Evolutionary conservation across 2,113 vertebrate species (phyloP), one percentile per base, ranked within the genome.

Genomic region (Arenaria interpres): DNA sequence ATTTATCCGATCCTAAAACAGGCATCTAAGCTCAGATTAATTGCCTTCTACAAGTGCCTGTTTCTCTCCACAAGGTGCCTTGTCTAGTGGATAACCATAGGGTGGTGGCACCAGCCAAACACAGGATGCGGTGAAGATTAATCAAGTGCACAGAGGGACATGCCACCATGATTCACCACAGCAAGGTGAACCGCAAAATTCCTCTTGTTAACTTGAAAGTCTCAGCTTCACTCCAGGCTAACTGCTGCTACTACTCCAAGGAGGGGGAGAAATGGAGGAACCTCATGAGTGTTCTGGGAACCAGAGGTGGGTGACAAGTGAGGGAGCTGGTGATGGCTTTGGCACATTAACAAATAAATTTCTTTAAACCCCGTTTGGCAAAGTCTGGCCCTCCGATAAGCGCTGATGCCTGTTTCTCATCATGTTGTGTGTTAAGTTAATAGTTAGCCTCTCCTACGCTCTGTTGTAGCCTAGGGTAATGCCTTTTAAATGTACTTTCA

Each of bases 401-500:
- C 3, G 7, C 50, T 56, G 73, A 73, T 1, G 39, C 69, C 85
- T 67, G 72, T 82, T 90, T 90, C 72, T 82, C n/a, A 54, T 67
- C 46, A 53, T 76, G 63, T 48, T 91, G 51, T 79, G 22, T 28
- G 50, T 56, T 77, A 82, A 88, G 83, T 72, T 93, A 90, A 87
- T 78, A 59, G 78, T 85, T 92, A 91, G 71, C 46, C n/a, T 78
- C 69, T 78, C 82, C 63, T 51, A 45, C 4, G 0, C 30, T 79
- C 50, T 68, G 28, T 50, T 75, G n/a, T 81, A 80, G 89, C 82
- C 89, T 54, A 71, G 59, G 74, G 79, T 89, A 88, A 94, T 89
- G 64, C 39, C 51, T 94, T 93, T 96, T 77, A 89, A 96, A 96
- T 81, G 89, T 76, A 81, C 50, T 89, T 95, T 74, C 82, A 74